Evolutionary conservation across 2,888 invertebrate species (phyloP), one percentile per base, ranked within the genome.

Genomic region (Dexiosoma caninum): DNA sequence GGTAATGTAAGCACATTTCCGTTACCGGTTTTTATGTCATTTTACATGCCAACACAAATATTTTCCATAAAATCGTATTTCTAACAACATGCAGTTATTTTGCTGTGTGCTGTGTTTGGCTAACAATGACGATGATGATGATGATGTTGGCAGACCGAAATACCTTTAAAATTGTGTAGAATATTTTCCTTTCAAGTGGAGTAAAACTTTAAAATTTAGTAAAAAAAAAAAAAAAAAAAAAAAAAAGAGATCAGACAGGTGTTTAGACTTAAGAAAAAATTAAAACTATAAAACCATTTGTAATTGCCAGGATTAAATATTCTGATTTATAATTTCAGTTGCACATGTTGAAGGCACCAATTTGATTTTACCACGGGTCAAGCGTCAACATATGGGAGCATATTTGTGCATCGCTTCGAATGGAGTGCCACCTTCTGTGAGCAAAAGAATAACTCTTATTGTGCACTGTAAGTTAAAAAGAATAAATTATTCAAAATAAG

Each of bases 341-440:
- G 87, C 92, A 60, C 94, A 92, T 84, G 90, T 93, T 37, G 94
- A 94, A 84, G 95, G 95, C 0, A 91, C 94, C 2, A 92, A 93
- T 82, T 90, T 95, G 85, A 93, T 94, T 85, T 93, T 95, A 84
- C 93, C 93, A 72, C 92, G 93, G 64, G 94, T 95, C 53, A 94
- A 93, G 84, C 91, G 95, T 81, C 93, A 94, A 78, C 94, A 95
- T 87, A 96, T 96, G 92, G 95, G 95, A 9, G 94, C 95, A 40
- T 95, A 95, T 88, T 90, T 95, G 32, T 95, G 95, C 88, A 95
- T 95, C 82, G 95, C 95, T 1, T 94, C 95, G 42, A 96, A 96
- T 86, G 95, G 95, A 8, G 94, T 95, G 14, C 97, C 96, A 10
- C 97, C 97, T 0, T 95, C 96, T 35, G 95, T 96, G 84, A 96